Conservation (phyloP, 1,140 invertebrate species). For the Brachionus rubens region DNA sequence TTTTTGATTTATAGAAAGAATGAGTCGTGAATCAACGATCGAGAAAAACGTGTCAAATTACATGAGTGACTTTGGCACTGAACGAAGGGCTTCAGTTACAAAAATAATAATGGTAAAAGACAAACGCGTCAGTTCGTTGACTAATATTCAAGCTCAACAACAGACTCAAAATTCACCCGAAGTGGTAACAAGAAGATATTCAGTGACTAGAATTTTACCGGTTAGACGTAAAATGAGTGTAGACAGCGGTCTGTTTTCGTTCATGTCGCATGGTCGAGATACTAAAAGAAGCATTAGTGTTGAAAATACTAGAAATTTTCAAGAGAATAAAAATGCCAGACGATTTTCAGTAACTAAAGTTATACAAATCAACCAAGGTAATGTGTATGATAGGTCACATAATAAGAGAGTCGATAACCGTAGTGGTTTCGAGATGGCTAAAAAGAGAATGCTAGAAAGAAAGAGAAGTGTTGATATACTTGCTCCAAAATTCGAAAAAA, state of each 20-base stretch:
- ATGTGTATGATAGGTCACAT: not conserved
- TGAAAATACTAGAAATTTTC: not conserved
- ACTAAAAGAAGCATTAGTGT: slow-evolving; percentile 18
- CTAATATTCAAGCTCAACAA: not conserved
- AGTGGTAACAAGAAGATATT: not conserved
- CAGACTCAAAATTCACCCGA: not conserved
- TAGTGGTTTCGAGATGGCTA: not conserved
- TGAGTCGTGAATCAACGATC: too few relatives aligned
- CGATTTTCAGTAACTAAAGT: slow-evolving; percentile 24
- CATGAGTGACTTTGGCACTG: not conserved
- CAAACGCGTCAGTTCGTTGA: not conserved
- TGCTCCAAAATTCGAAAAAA: not conserved
- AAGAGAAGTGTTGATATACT: slow-evolving; percentile 21
- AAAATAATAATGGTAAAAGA: slow-evolving; percentile 21
- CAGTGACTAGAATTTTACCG: slow-evolving; percentile 11
- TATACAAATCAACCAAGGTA: not conserved
- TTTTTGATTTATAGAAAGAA: too few relatives aligned
- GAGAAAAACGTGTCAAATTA: not conserved
- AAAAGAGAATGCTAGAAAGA: slow-evolving; percentile 16
- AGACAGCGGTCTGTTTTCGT: not conserved
- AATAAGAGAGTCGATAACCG: not conserved
- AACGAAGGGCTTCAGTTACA: slow-evolving; percentile 2
- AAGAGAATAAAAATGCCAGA: not conserved
- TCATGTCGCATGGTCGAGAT: not conserved
- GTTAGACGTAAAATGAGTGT: slow-evolving; percentile 25